Evolutionary conservation across 1,140 invertebrate species (phyloP), one percentile per base, ranked within the genome.

Genomic region (Ostrea edulis): DNA sequence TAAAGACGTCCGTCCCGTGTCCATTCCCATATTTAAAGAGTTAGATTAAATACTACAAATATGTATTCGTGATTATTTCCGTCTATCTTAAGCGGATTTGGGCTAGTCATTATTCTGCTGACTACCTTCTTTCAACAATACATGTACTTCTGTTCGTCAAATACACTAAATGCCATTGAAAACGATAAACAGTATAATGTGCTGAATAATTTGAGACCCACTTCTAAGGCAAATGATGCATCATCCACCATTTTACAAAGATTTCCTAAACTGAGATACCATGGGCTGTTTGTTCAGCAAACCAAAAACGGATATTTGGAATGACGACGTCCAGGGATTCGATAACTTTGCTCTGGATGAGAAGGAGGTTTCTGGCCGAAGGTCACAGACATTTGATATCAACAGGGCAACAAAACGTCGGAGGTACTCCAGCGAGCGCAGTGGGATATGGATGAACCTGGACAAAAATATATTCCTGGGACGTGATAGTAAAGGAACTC

Each of bases 71-170:
- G 22, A 77, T 77, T 77, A 77, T 77, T 77, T 35, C 68, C 14
- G 29, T 77, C 68, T 29, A 17, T 77, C 68, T 29, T 77, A 77
- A 77, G 68, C 68, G 68, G 68, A 77, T 77, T 77, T 77, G 14
- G 17, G 58, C 17, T 5, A 62, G 9, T 62, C 14, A n/a, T n/a
- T n/a, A n/a, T n/a, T 20, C 58, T 62, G 68, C 35, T 77, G 8
- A 25, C 68, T 77, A 35, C 68, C 68, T 62, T 17, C 55, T 62
- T 77, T 25, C 14, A 77, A 71, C 22, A 71, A 77, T 77, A 77
- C 22, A 0, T n/a, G n/a, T n/a, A n/a, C n/a, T n/a, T 12, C 14
- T 77, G 68, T 77, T 77, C 29, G 68, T 77, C 68, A 25, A 9
- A 29, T 12, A 29, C 11, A 62, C 12, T 17, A 71, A 71, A 71